These are phyloP conservation scores for Pangasius mekongensis DNA, from an alignment of 2,797 vertebrate species.

Conservation along the genomic window DNA sequence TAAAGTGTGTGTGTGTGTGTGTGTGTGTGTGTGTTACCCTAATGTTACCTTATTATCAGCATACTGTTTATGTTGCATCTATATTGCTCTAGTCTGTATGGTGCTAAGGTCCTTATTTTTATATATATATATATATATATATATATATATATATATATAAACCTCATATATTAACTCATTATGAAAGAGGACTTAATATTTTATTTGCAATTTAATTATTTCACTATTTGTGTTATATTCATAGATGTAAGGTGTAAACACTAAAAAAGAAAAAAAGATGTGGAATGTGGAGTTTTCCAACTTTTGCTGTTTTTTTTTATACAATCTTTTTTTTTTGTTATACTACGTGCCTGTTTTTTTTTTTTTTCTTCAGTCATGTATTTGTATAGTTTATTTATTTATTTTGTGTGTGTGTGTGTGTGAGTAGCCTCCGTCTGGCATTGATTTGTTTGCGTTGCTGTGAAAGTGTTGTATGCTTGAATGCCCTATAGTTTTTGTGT, in stretches of 20 bases:
- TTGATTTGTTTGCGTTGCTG: background rate
- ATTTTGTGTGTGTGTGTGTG: background rate
- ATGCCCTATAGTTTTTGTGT: background rate
- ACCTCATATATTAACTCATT: background rate
- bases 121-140: too few species aligned
- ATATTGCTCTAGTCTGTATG: background rate
- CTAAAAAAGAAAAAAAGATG: background rate
- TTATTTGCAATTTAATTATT: background rate
- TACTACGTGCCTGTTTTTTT: background rate
- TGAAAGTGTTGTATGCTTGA: background rate
- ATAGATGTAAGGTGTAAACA: background rate
- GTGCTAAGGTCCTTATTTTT: background rate
- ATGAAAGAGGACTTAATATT: background rate
- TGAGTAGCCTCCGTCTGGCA: background rate
- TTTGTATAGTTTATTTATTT: background rate
- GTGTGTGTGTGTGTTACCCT: background rate
- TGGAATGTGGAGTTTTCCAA: background rate
- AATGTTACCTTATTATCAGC: background rate
- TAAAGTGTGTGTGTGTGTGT: background rate
- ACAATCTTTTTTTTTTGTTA: background rate
- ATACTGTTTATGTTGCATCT: too few species aligned
- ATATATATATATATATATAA: too few species aligned
- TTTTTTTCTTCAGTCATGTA: background rate
- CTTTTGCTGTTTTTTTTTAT: background rate
- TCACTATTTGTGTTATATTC: background rate